Evolutionary conservation across 2,113 vertebrate species (phyloP).

Genomic region (Crotalus tigris): DNA sequence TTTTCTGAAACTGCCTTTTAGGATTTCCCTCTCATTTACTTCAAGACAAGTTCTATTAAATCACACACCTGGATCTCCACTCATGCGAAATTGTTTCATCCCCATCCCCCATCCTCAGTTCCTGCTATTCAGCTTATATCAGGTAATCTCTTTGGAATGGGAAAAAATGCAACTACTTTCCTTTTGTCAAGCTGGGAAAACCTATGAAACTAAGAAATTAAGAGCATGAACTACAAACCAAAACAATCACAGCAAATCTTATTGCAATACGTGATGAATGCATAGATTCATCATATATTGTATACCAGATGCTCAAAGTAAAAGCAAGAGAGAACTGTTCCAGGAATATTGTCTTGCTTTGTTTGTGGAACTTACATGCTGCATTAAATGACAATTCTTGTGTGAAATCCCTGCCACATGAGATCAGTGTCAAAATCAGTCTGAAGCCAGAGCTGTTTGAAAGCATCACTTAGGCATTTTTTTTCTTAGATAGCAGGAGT

Average conservation of each 20-base stretch:
- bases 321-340: background rate
- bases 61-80: background rate
- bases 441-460: background rate
- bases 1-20: background rate
- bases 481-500: background rate
- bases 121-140: background rate
- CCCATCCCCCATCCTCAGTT: background rate
- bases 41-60: background rate
- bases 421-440: slow-evolving; percentile 4
- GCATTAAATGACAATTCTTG: background rate
- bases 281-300: background rate
- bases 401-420: slow-evolving; percentile 21
- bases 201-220: background rate
- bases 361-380: background rate
- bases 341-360: background rate
- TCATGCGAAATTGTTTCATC: background rate
- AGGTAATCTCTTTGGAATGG: background rate
- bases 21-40: background rate
- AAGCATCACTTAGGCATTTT: background rate
- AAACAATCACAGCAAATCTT: background rate
- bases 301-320: background rate
- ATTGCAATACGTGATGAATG: background rate
- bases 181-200: background rate
- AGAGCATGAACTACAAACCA: background rate
- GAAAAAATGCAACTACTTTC: background rate